Evolutionary conservation across 1,140 invertebrate genomes (phyloP), one percentile per base, ranked within the genome.

Genomic region (Paraescarpia echinospica): DNA sequence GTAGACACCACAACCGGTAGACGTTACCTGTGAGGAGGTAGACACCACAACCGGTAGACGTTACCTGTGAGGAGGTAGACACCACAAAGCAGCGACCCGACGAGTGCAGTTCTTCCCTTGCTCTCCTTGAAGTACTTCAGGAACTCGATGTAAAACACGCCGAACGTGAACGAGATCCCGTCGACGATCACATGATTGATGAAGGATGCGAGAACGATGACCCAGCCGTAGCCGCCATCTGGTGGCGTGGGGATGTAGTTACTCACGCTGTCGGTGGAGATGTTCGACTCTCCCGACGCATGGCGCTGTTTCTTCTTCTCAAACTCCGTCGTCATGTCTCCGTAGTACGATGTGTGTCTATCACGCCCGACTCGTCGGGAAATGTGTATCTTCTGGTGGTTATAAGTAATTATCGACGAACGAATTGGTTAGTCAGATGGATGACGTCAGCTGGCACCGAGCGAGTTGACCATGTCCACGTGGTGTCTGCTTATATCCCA

Each of bases 181-280:
- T 99, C 99, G n/a, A 98, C 98, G 93, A 99, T 99, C 34, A 99
- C 96, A 95, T 99, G 99, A 91, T 98, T 98, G 96, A 98, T 97
- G 94, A 99, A 98, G 0, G 98, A 98, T 0, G 98, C 97, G 5
- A 97, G 95, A 0, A 99, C 98, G 0, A 95, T 97, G 96, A 95
- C 97, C 98, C 92, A 99, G 96, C 94, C 98, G 97, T 92, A 98
- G 35, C 98, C 98, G 34, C 98, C 98, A 94, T 98, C 98, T 0
- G 98, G 98, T 2, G 98, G 97, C 2, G 94, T 95, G 1, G 92
- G 92, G 35, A 93, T 93, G 35, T 93, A 93, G 34, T 91, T 34
- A n/a, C 35, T 59, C 35, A 93, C 91, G 35, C 92, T 92, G 89
- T 92, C 92, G 18, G 92, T 91, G 14, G 92, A 93, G 22, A 93